Conservation (phyloP, 2,113 vertebrate species). For the Lepus timidus region DNA sequence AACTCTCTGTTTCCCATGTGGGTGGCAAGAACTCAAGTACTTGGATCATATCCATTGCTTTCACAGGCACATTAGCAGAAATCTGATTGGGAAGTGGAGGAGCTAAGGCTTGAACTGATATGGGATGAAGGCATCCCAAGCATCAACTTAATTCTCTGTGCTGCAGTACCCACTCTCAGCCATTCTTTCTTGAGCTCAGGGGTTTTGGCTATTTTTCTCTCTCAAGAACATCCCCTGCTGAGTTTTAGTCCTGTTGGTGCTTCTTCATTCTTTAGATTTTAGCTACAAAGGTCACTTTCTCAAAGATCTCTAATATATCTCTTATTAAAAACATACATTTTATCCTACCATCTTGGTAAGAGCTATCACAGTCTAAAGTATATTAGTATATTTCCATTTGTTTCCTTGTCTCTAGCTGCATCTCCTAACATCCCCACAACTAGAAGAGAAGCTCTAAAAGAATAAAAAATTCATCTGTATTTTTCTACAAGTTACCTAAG, state of each 20-base stretch:
- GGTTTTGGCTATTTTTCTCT: neutral
- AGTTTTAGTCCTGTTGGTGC: neutral
- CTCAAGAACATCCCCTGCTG: neutral
- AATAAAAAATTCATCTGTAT: neutral
- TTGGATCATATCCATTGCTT: no score
- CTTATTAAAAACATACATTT: neutral
- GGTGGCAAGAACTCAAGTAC: no score
- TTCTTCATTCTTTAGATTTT: conserved; percentile 18
- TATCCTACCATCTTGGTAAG: neutral
- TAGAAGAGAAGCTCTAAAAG: neutral
- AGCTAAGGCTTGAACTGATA: no score
- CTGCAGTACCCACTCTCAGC: no score
- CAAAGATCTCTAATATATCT: neutral
- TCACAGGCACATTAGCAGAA: no score
- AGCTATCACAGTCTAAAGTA: conserved; percentile 36
- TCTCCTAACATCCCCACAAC: neutral
- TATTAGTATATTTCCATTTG: conserved; percentile 17
- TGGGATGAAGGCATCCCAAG: no score
- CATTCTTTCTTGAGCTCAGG: neutral
- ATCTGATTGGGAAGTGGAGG: no score
- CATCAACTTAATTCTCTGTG: no score
- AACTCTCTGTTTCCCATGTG: no score
- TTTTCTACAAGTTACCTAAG: conserved; percentile 26
- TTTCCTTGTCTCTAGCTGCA: conserved; percentile 45
- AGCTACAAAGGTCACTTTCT: neutral